Base-by-base conservation (phyloP, 2,888 invertebrate species). In the Dugesia japonica region DNA sequence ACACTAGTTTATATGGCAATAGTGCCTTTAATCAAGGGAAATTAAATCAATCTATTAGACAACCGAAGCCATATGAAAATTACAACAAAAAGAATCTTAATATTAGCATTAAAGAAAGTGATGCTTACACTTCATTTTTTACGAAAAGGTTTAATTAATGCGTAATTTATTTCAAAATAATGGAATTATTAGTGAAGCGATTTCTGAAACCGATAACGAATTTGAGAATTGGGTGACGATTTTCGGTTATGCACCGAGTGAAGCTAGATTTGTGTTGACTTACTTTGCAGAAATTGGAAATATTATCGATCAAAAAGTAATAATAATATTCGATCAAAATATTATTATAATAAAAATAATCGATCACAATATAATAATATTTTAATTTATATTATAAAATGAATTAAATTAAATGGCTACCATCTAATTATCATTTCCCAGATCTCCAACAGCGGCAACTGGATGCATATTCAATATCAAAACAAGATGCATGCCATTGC, bases 391-490 rank as follows among this genome's bases (percentile, higher is more conserved):
- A 20, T 56, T 56, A 56, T 56, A 20, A 23, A 23, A 23, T 56
- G n/a, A n/a, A n/a, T 56, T 23, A 56, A 56, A n/a, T 13, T 56
- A 4, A n/a, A 56, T 7, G n/a, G 9, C n/a, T n/a, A n/a, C n/a
- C n/a, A n/a, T n/a, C n/a, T n/a, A n/a, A n/a, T n/a, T n/a, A n/a
- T n/a, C n/a, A n/a, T n/a, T 13, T 56, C 17, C 9, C 17, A 56
- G 56, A 56, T 56, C 23, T 56, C 56, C 4, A 56, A 56, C 33
- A 26, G 9, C 15, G 73, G 33, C 28, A 73, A 73, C 73, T 73
- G 73, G 73, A 42, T 73, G 28, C 73, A 73, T 23, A 27, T 73
- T 20, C 23, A 73, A 42, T 73, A 38, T 28, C 20, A 73, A 42
- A 73, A 1, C 73, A 31, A 42, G 1, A 23, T 73, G 73, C 73